These are phyloP conservation scores for Catamblyrhynchus diadema DNA, from an alignment of 2,797 vertebrate species.

Conservation along the genomic window DNA sequence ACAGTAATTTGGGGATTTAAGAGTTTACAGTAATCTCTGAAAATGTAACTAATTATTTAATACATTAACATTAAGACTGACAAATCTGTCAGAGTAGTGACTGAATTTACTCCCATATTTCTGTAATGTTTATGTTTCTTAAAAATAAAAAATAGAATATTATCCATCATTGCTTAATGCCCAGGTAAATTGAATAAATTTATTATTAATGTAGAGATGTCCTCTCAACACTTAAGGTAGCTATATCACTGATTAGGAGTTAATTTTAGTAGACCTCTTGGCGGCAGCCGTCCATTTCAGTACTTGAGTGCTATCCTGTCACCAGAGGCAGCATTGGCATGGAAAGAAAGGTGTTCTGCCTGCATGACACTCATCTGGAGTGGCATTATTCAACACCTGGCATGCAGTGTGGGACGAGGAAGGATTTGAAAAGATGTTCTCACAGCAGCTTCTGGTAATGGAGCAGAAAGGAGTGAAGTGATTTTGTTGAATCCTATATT, in stretches of 20 bases:
- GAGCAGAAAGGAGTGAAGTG: constrained; percentile 29
- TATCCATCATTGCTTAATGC: background rate
- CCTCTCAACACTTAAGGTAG: background rate
- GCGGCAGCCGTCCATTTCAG: background rate
- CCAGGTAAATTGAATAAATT: background rate
- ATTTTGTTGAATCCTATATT: constrained; percentile 42
- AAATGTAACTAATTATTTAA: background rate
- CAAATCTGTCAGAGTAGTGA: background rate
- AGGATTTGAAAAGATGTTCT: constrained; percentile 53
- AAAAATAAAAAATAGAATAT: background rate
- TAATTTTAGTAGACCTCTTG: background rate
- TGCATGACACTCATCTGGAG: constrained; percentile 1
- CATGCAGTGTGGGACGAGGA: background rate
- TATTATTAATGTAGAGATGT: background rate
- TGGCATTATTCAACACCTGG: constrained; percentile 34
- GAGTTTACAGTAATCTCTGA: background rate
- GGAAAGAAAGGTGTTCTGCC: constrained; percentile 5
- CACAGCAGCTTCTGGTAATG: background rate
- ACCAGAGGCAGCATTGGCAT: background rate
- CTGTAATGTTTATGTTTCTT: background rate
- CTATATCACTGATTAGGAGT: background rate
- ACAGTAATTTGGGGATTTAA: background rate
- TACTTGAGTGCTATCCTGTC: background rate
- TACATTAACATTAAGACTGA: background rate
- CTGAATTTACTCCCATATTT: background rate